A percentile compares a stretch with the other conserved stretches of the same genome.
These are phyloP conservation scores for Morpho helenor DNA, from an alignment of 2,888 invertebrate species.

Conservation along the genomic window DNA sequence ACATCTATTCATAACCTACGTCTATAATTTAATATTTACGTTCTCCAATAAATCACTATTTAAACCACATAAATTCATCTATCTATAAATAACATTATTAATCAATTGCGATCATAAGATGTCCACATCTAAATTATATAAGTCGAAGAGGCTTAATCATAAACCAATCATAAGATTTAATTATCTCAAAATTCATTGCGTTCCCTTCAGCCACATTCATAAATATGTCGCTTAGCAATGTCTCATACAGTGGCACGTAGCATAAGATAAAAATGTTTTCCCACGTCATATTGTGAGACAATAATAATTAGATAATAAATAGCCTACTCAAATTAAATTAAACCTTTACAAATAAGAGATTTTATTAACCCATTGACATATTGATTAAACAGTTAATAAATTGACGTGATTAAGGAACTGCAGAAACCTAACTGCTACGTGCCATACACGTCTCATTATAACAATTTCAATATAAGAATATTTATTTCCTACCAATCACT, in stretches of 20 bases:
- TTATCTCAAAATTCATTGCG: conserved; percentile 32
- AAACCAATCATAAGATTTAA: conserved; percentile 27
- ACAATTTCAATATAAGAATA: conserved; percentile 33
- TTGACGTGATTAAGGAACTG: neutral
- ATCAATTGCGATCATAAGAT: conserved; percentile 66
- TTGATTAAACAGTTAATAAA: too few relatives aligned
- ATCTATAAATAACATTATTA: conserved; percentile 50
- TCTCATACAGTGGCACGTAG: conserved; percentile 21
- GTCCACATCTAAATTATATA: conserved; percentile 38
- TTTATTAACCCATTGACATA: too few relatives aligned
- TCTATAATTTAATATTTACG: conserved; percentile 45
- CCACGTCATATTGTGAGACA: neutral
- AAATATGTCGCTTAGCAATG: conserved; percentile 15
- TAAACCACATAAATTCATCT: conserved; percentile 66
- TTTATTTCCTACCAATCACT: conserved; percentile 56
- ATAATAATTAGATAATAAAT: too few relatives aligned
- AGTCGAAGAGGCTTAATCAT: conserved; percentile 32
- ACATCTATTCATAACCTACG: conserved; percentile 33
- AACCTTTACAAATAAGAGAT: too few relatives aligned
- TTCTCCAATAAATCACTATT: conserved; percentile 53
- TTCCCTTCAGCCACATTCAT: conserved; percentile 13
- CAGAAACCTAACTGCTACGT: conserved; percentile 22
- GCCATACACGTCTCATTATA: conserved; percentile 18
- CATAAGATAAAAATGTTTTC: conserved; percentile 1
- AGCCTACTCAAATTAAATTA: too few relatives aligned